phyloP scores from a whole-genome alignment of 2,113 vertebrate species.

The Melospiza georgiana region DNA sequence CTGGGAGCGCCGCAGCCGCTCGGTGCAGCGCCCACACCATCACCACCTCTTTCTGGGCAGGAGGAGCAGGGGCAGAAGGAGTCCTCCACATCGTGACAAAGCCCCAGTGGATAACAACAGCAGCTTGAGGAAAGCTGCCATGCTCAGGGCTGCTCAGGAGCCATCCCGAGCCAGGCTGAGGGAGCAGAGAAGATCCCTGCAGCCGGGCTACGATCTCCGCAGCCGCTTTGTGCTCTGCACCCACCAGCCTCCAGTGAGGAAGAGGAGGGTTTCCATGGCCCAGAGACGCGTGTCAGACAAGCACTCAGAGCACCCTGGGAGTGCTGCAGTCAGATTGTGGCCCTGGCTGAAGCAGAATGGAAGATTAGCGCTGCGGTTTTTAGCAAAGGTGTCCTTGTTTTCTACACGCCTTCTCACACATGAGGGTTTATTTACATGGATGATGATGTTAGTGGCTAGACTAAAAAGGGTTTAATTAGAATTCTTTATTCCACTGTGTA shows the following conservation, averaged over 20 bases:
- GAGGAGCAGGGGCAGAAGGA: neutral
- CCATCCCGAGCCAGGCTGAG: neutral
- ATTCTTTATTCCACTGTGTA: too few species aligned
- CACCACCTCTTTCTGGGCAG: neutral
- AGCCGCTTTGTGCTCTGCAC: neutral
- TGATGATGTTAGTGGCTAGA: too few species aligned
- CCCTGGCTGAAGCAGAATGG: neutral
- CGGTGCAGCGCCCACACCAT: neutral
- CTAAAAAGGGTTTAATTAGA: too few species aligned
- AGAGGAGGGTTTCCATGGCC: neutral
- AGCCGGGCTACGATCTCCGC: rapidly evolving
- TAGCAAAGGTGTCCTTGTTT: too few species aligned
- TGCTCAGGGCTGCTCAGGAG: neutral
- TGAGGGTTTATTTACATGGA: too few species aligned
- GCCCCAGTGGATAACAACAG: neutral
- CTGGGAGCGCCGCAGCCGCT: neutral
- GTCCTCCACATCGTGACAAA: neutral
- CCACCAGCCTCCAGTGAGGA: neutral
- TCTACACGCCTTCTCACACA: too few species aligned
- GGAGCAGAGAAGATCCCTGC: neutral
- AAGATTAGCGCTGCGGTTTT: neutral
- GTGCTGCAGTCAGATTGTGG: neutral
- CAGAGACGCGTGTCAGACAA: neutral
- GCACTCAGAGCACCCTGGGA: neutral
- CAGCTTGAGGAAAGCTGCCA: neutral